Evolutionary conservation across 2,797 vertebrate species (phyloP).

Genomic region (Fistularia tabacaria): DNA sequence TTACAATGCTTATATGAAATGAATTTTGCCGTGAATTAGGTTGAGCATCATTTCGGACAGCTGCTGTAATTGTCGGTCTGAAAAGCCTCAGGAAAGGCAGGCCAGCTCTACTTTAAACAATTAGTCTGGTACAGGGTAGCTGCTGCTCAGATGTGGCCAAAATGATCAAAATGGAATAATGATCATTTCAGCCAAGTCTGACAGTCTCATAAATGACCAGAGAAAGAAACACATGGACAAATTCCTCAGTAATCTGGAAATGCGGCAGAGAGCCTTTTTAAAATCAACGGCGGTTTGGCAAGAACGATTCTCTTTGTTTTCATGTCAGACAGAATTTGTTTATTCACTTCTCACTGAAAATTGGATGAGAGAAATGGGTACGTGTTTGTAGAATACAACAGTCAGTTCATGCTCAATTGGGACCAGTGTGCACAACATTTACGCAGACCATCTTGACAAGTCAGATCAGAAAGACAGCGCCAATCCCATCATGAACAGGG

Average conservation of each 20-base stretch:
- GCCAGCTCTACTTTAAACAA: conserved; percentile 75
- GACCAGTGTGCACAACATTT: not conserved
- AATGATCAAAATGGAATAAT: conserved; percentile 51
- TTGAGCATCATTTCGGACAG: conserved; percentile 73
- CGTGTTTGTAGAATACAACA: not conserved
- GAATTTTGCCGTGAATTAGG: conserved; percentile 55
- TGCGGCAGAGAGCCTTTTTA: conserved; percentile 10
- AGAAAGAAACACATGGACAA: conserved; percentile 26
- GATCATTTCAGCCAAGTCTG: conserved; percentile 71
- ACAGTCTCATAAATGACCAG: conserved; percentile 35
- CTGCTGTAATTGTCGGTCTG: conserved; percentile 79
- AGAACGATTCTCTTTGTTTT: conserved; percentile 21
- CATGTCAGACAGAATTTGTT: conserved; percentile 4
- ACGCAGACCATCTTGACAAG: no score
- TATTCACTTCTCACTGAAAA: not conserved
- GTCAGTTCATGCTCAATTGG: not conserved
- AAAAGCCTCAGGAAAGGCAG: conserved; percentile 78
- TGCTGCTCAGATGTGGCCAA: conserved; percentile 55
- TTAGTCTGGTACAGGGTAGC: conserved; percentile 81
- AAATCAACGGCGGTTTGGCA: conserved; percentile 2
- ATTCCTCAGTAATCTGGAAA: conserved; percentile 20
- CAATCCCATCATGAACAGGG: no score
- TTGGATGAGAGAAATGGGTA: not conserved
- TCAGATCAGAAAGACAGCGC: no score
- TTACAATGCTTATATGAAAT: conserved; percentile 46